Percentiles rank a stretch among this genome's conserved stretches.
These are phyloP conservation scores for Naja naja DNA, from an alignment of 2,113 vertebrate species.

Conservation along the genomic window DNA sequence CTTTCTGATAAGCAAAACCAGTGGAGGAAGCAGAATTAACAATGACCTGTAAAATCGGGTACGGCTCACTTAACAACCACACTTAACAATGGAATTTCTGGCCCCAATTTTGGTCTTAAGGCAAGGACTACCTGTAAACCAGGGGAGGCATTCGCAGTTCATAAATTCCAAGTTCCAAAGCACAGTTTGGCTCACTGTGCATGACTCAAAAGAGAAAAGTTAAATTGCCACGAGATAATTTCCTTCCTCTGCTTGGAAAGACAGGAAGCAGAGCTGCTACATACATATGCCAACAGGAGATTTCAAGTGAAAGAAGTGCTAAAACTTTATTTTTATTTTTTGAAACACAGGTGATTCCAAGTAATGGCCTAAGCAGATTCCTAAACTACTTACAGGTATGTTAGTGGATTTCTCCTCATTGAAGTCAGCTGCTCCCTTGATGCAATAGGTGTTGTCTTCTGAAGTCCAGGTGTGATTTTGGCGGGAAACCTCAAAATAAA, in stretches of 20 bases:
- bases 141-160: neutral
- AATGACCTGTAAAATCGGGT: too few species aligned
- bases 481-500: neutral
- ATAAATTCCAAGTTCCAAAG: neutral
- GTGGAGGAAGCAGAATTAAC: too few species aligned
- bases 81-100: too few species aligned
- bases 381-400: neutral
- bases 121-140: neutral
- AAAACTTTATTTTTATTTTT: neutral
- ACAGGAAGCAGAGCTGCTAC: neutral
- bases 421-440: neutral
- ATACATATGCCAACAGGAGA: neutral
- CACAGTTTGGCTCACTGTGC: too few species aligned
- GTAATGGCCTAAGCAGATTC: neutral
- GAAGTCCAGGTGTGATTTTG: neutral
- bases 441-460: neutral
- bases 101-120: neutral
- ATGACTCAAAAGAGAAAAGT: neutral
- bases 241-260: neutral
- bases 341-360: neutral
- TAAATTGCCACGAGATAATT: neutral
- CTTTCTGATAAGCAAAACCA: too few species aligned
- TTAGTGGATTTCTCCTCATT: neutral
- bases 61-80: too few species aligned
- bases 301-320: neutral